Conservation (phyloP, 2,797 vertebrate species). For the Notolabrus celidotus region DNA sequence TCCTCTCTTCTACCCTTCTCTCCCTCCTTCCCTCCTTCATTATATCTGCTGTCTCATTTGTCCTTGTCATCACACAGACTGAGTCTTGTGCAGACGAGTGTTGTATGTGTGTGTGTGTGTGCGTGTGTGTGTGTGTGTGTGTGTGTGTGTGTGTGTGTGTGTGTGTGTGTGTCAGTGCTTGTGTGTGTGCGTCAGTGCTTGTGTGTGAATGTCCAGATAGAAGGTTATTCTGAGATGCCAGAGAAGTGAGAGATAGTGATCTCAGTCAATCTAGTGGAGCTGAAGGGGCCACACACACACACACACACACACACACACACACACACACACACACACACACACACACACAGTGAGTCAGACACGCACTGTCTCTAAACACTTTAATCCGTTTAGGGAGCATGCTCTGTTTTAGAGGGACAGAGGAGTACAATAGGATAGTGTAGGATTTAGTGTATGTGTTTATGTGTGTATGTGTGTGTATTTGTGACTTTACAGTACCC, state of each 20-base stretch:
- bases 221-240: slow-evolving; percentile 65
- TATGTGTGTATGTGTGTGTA: neutral
- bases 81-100: slow-evolving; percentile 41
- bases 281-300: slow-evolving; percentile 50
- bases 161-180: slow-evolving; percentile 22
- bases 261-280: slow-evolving; percentile 74
- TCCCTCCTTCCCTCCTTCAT: neutral
- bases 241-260: slow-evolving; percentile 68
- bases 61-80: slow-evolving; percentile 61
- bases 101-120: slow-evolving; percentile 20
- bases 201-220: slow-evolving; percentile 37
- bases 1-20: neutral
- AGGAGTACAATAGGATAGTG: slow-evolving; percentile 57
- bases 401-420: slow-evolving; percentile 59
- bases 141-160: slow-evolving; percentile 21
- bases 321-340: neutral
- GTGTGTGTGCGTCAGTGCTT: slow-evolving; percentile 30
- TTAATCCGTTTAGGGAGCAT: slow-evolving; percentile 72
- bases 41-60: slow-evolving; percentile 37
- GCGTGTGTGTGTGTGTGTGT: slow-evolving; percentile 32
- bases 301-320: neutral
- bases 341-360: too few relatives aligned
- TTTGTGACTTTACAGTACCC: slow-evolving; percentile 61
- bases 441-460: slow-evolving; percentile 61
- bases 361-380: slow-evolving; percentile 46